Evolutionary conservation across 2,113 vertebrate genomes (phyloP), one percentile per base, ranked within the genome.

Genomic region (Drymodes brunneopygia): DNA sequence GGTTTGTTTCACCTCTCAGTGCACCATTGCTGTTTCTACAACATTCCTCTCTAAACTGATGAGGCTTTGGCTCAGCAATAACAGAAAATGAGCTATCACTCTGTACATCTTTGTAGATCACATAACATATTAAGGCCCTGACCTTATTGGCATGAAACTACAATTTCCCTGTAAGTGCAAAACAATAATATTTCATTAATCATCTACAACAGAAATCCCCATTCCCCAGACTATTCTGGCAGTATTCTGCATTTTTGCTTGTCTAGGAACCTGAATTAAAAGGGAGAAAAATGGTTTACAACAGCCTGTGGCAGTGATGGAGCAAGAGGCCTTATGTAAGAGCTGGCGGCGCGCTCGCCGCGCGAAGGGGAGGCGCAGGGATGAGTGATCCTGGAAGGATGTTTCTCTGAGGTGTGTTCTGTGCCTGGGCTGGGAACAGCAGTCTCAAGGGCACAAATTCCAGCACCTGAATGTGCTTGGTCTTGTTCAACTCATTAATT

Each of bases 351-450:
- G 1, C 15, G 88, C 92, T 97, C 9, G 3, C 54, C 2, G 23
- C 1, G 10, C 4, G 5, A 42, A 91, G 95, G 95, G 36, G 95
- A 97, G 96, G 96, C 50, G 1, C 4, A 94, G 94, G 31, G 91
- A 67, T 82, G 95, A 95, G 86, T 73, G 92, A 95, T 92, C 70
- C 94, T 95, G 95, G 81, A 80, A 87, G 91, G 95, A 95, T 96
- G 89, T 97, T 97, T 97, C 96, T 96, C 95, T 96, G 94, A 96
- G 96, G 94, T 91, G 95, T 96, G 95, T 94, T 96, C 95, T 86
- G 84, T 90, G 83, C 95, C 56, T 87, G 89, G 88, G 60, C 92
- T 92, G 92, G 94, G 96, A 97, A 95, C 95, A 95, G 87, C 92
- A 91, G 91, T 94, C 94, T 96, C 94, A 96, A 96, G 95, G 96